Percentiles rank a stretch among this genome's conserved stretches.
These are phyloP conservation scores for Chloropsis hardwickii DNA, from an alignment of 2,113 vertebrate genomes.

Conservation along the genomic window DNA sequence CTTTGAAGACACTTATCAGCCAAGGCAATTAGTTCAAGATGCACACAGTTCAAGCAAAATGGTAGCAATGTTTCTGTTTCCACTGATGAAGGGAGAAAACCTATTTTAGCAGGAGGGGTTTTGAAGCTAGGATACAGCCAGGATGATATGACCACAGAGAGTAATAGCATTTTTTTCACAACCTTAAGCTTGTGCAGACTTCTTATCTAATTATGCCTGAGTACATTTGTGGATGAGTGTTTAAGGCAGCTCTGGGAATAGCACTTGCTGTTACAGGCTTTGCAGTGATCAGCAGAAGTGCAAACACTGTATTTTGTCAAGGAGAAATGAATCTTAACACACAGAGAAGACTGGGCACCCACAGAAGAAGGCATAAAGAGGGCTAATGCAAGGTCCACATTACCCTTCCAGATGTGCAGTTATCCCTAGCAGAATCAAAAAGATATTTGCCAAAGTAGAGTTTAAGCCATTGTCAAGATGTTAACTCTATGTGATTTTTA, in stretches of 20 bases:
- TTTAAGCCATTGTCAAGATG: background rate
- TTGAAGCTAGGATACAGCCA: background rate
- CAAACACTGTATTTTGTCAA: background rate
- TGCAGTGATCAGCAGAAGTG: background rate
- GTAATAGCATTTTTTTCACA: background rate
- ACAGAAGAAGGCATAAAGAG: accelerated
- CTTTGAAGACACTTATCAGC: background rate
- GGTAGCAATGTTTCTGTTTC: background rate
- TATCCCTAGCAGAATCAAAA: background rate
- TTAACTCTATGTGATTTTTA: background rate
- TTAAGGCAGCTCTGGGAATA: background rate
- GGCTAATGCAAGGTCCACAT: background rate
- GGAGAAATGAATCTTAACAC: background rate
- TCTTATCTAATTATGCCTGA: background rate
- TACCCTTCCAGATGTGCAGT: background rate
- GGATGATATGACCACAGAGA: background rate
- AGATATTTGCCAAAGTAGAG: background rate
- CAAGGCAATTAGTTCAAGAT: background rate
- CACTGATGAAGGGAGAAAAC: background rate
- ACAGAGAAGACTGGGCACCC: background rate
- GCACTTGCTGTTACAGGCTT: background rate
- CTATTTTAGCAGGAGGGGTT: background rate
- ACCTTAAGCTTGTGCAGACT: background rate
- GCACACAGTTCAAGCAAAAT: background rate
- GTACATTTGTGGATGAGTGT: background rate